phyloP scores from a whole-genome alignment of 2,797 vertebrate genomes.

The Artibeus jamaicensis region DNA sequence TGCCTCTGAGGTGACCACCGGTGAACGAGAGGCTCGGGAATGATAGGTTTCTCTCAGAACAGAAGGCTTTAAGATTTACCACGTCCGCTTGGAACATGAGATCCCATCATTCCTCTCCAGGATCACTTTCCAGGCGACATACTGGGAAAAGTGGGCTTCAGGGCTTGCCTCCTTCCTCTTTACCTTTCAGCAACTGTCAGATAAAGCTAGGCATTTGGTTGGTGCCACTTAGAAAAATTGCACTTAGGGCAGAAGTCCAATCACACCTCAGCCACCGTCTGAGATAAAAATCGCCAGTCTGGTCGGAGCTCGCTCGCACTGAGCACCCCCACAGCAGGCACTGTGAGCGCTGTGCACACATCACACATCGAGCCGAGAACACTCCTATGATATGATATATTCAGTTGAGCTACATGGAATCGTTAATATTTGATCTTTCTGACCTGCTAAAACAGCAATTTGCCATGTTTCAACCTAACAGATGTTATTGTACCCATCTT shows the following conservation, averaged over 20 bases:
- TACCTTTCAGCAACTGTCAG: neutral
- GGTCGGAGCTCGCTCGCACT: neutral
- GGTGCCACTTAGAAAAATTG: conserved; percentile 32
- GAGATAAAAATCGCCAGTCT: conserved; percentile 18
- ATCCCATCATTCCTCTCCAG: neutral
- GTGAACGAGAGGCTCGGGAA: neutral
- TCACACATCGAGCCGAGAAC: conserved; percentile 45
- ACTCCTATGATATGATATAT: conserved; percentile 24
- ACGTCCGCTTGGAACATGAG: neutral
- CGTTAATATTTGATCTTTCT: conserved; percentile 41
- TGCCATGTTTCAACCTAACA: conserved; percentile 28
- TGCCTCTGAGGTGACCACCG: neutral
- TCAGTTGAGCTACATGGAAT: conserved; percentile 46
- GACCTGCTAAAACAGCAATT: conserved; percentile 46
- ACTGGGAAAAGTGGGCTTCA: neutral
- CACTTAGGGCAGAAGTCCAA: conserved; percentile 41
- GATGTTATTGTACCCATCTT: neutral
- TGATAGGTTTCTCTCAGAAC: neutral
- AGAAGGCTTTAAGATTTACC: neutral
- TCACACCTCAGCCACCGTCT: conserved; percentile 33
- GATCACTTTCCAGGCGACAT: neutral
- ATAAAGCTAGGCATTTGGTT: neutral
- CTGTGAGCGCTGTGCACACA: conserved; percentile 25
- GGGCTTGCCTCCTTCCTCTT: neutral
- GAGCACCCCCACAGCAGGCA: conserved; percentile 27